Evolutionary conservation across 2,888 invertebrate species (phyloP).

Genomic region (Ecdyonurus torrentis): DNA sequence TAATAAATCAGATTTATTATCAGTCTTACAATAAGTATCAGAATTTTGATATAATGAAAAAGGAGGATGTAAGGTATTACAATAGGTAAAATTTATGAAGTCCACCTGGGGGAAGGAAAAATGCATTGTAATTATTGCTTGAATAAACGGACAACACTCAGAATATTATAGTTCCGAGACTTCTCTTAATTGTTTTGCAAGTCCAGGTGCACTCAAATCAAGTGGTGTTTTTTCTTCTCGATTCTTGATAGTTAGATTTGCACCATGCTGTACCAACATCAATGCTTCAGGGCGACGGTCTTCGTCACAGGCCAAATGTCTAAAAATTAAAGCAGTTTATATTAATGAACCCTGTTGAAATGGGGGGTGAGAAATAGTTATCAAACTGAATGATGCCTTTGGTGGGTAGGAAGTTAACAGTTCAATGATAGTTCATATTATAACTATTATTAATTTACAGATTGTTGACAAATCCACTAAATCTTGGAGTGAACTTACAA

Average conservation of each 20-base stretch:
- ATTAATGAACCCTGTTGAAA: too few species aligned
- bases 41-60: too few species aligned
- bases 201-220: constrained; percentile 28
- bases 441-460: not conserved
- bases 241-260: constrained; percentile 38
- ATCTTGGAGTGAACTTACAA: constrained; percentile 36
- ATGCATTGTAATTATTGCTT: too few species aligned
- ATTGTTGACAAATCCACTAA: not conserved
- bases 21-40: too few species aligned
- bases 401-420: not conserved
- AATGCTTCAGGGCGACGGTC: constrained; percentile 47
- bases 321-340: constrained; percentile 23
- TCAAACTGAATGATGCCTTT: not conserved
- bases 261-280: constrained; percentile 47
- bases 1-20: too few species aligned
- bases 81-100: too few species aligned
- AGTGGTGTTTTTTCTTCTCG: constrained; percentile 48
- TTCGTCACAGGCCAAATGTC: constrained; percentile 70
- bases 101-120: too few species aligned
- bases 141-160: too few species aligned
- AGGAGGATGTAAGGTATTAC: too few species aligned
- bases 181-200: constrained; percentile 11
- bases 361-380: too few species aligned
- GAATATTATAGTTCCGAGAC: constrained; percentile 3
- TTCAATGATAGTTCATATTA: not conserved